Evolutionary conservation across 2,113 vertebrate genomes (phyloP).

Genomic region (Smithornis capensis): DNA sequence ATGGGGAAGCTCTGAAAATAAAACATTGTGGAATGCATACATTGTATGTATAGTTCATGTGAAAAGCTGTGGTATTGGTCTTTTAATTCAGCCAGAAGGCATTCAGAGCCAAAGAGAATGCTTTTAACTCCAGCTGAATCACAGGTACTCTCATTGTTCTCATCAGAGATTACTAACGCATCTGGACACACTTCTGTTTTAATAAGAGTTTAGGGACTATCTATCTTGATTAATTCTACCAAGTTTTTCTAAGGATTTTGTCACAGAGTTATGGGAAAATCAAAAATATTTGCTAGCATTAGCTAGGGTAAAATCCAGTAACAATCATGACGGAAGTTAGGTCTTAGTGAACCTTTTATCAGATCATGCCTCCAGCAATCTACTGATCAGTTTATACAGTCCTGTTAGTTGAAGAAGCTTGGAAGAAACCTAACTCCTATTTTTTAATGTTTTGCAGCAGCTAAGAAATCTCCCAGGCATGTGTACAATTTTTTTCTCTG

Average conservation of each 20-base stretch:
- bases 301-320: not conserved
- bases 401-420: not conserved
- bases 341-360: not conserved
- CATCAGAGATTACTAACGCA: not conserved
- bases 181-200: not conserved
- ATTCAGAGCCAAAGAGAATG: not conserved
- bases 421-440: not conserved
- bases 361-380: not conserved
- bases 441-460: not conserved
- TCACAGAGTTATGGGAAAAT: not conserved
- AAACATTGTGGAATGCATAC: not conserved
- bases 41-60: not conserved
- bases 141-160: not conserved
- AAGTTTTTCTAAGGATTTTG: not conserved
- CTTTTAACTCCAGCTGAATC: not conserved
- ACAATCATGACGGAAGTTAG: not conserved
- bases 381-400: not conserved
- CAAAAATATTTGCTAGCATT: not conserved
- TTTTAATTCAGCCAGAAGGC: not conserved
- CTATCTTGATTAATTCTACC: not conserved
- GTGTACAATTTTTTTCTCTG: not conserved
- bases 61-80: not conserved
- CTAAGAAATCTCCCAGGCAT: not conserved
- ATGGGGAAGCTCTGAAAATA: not conserved
- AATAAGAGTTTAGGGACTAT: not conserved